A percentile compares a stretch with the other conserved stretches of the same genome.
phyloP scores from a whole-genome alignment of 2,888 invertebrate genomes.

The Tenthredo livida region DNA sequence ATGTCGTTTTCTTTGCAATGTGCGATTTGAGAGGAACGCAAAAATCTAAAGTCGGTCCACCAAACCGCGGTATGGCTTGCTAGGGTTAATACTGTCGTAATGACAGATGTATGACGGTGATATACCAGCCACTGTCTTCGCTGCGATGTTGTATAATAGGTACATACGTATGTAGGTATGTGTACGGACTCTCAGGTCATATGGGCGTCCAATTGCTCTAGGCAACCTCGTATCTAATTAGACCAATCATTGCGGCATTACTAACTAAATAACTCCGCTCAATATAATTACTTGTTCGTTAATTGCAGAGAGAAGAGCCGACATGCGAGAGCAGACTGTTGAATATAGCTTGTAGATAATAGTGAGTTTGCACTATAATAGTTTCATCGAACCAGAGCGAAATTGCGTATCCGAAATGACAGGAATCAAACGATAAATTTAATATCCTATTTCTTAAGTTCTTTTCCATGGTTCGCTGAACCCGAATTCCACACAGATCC shows the following conservation, averaged over 20 bases:
- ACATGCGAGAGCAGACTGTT: not conserved
- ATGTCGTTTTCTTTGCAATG: no score
- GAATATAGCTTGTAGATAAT: slow-evolving; percentile 16
- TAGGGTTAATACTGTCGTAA: not conserved
- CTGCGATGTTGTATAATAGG: not conserved
- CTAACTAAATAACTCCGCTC: slow-evolving; percentile 54
- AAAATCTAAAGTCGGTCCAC: no score
- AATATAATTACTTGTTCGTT: slow-evolving; percentile 45
- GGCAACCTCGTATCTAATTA: slow-evolving; percentile 42
- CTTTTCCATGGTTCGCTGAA: not conserved
- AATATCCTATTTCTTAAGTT: not conserved
- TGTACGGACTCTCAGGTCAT: not conserved
- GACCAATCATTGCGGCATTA: slow-evolving; percentile 53
- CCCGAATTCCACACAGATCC: not conserved
- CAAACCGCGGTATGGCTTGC: no score
- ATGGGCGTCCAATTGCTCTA: slow-evolving; percentile 1
- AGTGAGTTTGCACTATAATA: slow-evolving; percentile 23
- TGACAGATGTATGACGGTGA: not conserved
- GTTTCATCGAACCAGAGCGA: slow-evolving; percentile 9
- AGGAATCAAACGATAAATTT: not conserved
- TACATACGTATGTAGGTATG: not conserved
- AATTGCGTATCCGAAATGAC: not conserved
- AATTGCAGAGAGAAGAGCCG: slow-evolving; percentile 47
- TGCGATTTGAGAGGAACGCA: no score
- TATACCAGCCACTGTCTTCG: slow-evolving; percentile 17